phyloP scores from a whole-genome alignment of 2,797 vertebrate species.

The Muscicapa striata region DNA sequence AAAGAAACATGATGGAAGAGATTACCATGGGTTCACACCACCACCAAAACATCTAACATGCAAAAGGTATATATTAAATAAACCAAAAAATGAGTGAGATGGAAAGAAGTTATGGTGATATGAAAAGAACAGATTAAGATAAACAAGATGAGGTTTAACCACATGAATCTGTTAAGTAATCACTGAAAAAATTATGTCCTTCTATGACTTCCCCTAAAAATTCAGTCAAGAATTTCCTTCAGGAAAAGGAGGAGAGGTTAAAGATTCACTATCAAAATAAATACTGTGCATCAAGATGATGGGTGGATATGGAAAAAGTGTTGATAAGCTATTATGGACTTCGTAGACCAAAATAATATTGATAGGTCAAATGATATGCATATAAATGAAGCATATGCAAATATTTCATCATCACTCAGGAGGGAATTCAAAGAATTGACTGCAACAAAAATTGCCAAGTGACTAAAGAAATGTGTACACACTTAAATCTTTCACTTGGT shows the following conservation, averaged over 20 bases:
- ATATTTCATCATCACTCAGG: not conserved
- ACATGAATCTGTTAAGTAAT: not conserved
- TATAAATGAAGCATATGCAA: not conserved
- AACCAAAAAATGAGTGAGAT: not conserved
- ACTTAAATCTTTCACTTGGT: not conserved
- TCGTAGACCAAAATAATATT: not conserved
- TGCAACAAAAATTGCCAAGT: not conserved
- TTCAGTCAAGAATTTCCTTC: not conserved
- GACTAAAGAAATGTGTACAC: not conserved
- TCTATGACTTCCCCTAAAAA: not conserved
- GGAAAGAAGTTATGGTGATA: not conserved
- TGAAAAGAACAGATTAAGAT: not conserved
- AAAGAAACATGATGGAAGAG: slow-evolving; percentile 32
- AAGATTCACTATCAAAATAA: not conserved
- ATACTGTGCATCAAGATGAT: not conserved
- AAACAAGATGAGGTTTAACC: not conserved
- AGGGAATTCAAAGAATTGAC: not conserved
- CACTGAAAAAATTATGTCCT: not conserved
- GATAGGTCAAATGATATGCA: not conserved
- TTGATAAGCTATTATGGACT: not conserved
- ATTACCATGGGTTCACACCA: not conserved
- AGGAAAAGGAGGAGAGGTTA: not conserved
- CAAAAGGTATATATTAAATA: not conserved
- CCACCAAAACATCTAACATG: not conserved
- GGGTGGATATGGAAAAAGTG: not conserved